Evolutionary conservation across 2,797 vertebrate genomes (phyloP).

Genomic region (Sebastes reedi): DNA sequence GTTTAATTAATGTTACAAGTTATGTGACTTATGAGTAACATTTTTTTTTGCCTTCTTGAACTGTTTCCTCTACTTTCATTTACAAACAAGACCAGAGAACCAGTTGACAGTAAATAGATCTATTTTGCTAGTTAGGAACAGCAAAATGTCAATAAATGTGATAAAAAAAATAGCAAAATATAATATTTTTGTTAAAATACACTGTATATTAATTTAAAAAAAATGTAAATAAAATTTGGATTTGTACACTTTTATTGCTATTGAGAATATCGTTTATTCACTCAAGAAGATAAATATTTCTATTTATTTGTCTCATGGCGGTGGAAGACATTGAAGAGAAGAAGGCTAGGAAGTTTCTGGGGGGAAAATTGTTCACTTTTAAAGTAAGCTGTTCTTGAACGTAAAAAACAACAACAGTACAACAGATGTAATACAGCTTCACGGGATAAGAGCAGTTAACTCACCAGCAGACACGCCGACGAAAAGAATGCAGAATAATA

Average conservation of each 20-base stretch:
- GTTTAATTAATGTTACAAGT: not conserved
- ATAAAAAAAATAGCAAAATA: not conserved
- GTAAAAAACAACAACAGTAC: no score
- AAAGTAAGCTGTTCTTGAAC: not conserved
- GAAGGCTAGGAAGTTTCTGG: not conserved
- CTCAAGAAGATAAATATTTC: not conserved
- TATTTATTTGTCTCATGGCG: not conserved
- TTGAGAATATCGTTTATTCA: not conserved
- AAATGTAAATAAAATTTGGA: fast-evolving
- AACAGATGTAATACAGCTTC: not conserved
- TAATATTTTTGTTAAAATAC: not conserved
- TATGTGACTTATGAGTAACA: not conserved
- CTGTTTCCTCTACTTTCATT: not conserved
- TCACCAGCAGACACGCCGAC: slow-evolving; percentile 32
- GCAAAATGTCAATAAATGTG: not conserved
- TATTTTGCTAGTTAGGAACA: not conserved
- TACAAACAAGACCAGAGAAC: not conserved
- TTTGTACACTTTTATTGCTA: not conserved
- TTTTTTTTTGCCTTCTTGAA: not conserved
- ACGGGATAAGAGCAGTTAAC: slow-evolving; percentile 57
- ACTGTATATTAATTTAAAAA: not conserved
- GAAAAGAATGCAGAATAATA: slow-evolving; percentile 3
- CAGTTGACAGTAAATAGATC: not conserved
- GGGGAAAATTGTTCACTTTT: not conserved
- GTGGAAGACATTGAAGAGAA: not conserved